Percentiles rank a stretch among this genome's conserved stretches.
These are phyloP conservation scores for Urechis unicinctus DNA, from an alignment of 2,888 invertebrate species.

Conservation along the genomic window DNA sequence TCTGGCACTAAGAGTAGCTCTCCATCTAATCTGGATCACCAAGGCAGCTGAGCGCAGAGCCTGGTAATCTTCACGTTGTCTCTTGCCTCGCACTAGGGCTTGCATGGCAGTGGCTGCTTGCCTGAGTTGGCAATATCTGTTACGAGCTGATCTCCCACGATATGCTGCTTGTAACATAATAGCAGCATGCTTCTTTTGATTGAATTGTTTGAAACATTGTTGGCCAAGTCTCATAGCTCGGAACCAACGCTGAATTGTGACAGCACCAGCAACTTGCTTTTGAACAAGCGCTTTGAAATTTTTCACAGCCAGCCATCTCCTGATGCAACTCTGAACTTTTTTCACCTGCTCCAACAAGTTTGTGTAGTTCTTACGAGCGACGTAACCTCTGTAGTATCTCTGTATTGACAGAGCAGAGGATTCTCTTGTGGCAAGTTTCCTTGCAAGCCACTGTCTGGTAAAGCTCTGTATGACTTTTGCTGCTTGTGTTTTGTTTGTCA, in stretches of 20 bases:
- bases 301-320: no score
- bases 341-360: no score
- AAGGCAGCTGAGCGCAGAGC: not conserved
- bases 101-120: not conserved
- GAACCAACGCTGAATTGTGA: not conserved
- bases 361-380: constrained; percentile 4
- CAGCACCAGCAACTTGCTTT: not conserved
- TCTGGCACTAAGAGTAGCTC: not conserved
- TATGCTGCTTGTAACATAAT: not conserved
- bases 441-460: no score
- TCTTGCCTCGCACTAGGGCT: not conserved
- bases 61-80: not conserved
- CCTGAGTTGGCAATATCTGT: not conserved
- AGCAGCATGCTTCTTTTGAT: constrained; percentile 3
- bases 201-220: not conserved
- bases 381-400: constrained; percentile 10
- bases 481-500: no score
- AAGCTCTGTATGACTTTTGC: no score
- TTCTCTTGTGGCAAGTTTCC: not conserved
- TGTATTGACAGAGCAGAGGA: constrained; percentile 13
- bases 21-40: not conserved
- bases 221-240: not conserved
- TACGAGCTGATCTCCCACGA: no score
- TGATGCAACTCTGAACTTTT: no score
- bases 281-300: no score